Evolutionary conservation across 2,888 invertebrate genomes (phyloP).

Genomic region (Chrysodeixis includens): DNA sequence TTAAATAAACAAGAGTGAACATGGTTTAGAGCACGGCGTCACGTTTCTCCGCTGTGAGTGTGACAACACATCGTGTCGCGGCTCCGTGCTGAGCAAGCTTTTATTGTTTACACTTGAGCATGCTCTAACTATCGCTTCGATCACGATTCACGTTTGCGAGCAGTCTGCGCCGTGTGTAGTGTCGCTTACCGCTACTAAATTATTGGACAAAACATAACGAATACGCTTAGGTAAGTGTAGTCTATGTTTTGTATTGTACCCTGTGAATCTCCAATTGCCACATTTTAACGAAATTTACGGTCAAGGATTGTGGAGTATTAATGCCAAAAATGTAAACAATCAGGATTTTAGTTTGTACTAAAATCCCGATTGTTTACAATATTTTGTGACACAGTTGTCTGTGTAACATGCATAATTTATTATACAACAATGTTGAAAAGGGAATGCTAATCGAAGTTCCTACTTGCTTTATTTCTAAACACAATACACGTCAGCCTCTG

Average conservation of each 20-base stretch:
- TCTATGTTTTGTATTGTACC: no score
- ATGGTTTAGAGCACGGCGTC: conserved; percentile 21
- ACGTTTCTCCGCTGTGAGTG: neutral
- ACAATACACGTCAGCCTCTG: no score
- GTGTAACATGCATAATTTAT: no score
- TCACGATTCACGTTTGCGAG: neutral
- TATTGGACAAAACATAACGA: conserved; percentile 5
- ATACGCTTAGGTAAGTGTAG: neutral
- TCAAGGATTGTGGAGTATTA: no score
- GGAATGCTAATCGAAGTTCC: no score
- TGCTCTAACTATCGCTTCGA: neutral
- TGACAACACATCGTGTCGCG: neutral
- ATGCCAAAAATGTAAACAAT: no score
- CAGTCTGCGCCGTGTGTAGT: neutral
- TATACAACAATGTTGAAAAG: no score
- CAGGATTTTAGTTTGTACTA: no score
- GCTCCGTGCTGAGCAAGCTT: conserved; percentile 5
- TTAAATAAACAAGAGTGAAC: conserved; percentile 9
- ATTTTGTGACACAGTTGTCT: no score
- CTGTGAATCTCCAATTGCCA: no score
- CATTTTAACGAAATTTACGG: neutral
- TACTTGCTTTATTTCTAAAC: no score
- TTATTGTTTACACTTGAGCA: conserved; percentile 9
- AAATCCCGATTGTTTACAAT: no score
- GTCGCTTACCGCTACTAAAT: neutral